A percentile compares a stretch with the other conserved stretches of the same genome.
phyloP scores from a whole-genome alignment of 2,888 invertebrate genomes.

The Malacosoma neustria region DNA sequence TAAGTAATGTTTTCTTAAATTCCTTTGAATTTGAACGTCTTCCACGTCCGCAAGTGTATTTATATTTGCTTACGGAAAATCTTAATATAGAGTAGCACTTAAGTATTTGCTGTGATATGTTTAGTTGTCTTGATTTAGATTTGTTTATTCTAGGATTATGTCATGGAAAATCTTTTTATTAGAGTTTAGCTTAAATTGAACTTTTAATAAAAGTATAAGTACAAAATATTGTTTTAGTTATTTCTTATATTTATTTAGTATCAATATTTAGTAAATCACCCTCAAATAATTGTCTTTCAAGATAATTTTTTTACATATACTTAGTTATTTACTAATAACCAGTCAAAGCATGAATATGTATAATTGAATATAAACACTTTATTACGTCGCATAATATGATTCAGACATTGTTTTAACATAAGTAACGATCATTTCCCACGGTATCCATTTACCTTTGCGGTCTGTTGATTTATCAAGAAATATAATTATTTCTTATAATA shows the following conservation, averaged over 20 bases:
- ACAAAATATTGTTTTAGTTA: constrained; percentile 24
- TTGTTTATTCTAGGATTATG: not conserved
- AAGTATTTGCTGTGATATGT: constrained; percentile 15
- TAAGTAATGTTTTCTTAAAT: constrained; percentile 53
- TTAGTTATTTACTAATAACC: no score
- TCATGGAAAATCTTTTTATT: constrained; percentile 5
- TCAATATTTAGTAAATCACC: no score
- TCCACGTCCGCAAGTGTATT: constrained; percentile 54
- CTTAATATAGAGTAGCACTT: constrained; percentile 18
- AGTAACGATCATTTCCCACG: not conserved
- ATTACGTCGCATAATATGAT: no score
- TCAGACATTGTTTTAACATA: no score
- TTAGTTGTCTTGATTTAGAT: not conserved
- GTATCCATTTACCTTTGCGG: not conserved
- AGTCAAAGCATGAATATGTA: no score
- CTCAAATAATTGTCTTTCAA: no score
- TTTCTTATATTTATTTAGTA: no score
- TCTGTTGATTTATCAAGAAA: not conserved
- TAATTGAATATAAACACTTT: no score
- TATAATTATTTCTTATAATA: not conserved
- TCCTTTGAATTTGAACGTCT: constrained; percentile 54
- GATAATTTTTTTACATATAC: no score
- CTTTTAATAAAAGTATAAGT: constrained; percentile 23
- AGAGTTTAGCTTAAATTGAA: constrained; percentile 13
- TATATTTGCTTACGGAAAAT: constrained; percentile 37